These are phyloP conservation scores for Stichopus chloronotus DNA, from an alignment of 35 echinoderm and acorn worm species.

Conservation along the genomic window DNA sequence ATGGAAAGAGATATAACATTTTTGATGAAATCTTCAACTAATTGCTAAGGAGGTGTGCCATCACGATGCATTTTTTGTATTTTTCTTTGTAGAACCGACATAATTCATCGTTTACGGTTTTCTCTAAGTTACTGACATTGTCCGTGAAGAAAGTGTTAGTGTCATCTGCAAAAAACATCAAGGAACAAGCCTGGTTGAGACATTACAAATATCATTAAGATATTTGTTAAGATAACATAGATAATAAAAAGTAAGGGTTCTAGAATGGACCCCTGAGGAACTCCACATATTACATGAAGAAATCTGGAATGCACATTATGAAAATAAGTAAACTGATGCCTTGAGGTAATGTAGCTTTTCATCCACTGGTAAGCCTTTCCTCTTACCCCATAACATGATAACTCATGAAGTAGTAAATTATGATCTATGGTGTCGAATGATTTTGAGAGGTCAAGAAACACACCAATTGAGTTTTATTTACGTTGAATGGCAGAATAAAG, in stretches of 20 bases:
- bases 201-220: too few relatives aligned
- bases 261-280: conserved; percentile 5
- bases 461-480: neutral
- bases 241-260: neutral
- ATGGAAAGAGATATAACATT: too few relatives aligned
- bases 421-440: neutral
- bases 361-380: neutral
- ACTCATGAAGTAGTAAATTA: neutral
- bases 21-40: too few relatives aligned
- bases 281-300: neutral
- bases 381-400: neutral
- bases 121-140: too few relatives aligned
- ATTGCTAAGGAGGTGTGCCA: too few relatives aligned
- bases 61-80: too few relatives aligned
- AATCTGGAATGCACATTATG: conserved; percentile 2
- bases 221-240: neutral
- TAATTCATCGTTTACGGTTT: too few relatives aligned
- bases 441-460: conserved; percentile 11
- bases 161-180: too few relatives aligned
- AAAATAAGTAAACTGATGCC: neutral
- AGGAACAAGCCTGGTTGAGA: too few relatives aligned
- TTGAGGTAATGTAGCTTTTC: neutral
- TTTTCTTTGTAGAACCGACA: too few relatives aligned
- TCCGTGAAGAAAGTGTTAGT: too few relatives aligned
- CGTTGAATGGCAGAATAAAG: neutral